Percentiles rank a stretch among this genome's conserved stretches.
These are phyloP conservation scores for Falco biarmicus DNA, from an alignment of 2,797 vertebrate species.

Conservation along the genomic window DNA sequence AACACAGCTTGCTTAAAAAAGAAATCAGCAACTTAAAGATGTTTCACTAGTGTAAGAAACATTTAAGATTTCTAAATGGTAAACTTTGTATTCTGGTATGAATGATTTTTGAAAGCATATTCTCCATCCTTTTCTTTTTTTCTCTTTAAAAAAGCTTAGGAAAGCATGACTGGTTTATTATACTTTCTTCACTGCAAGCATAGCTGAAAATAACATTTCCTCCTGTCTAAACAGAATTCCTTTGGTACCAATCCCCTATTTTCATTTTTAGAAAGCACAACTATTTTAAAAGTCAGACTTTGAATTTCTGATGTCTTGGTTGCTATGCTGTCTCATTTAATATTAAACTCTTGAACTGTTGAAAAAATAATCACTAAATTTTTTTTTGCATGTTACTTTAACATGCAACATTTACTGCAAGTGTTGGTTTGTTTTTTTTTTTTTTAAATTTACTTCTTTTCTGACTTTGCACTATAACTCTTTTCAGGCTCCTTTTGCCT, in stretches of 20 bases:
- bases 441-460: background rate
- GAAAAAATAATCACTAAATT: background rate
- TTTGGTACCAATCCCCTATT: background rate
- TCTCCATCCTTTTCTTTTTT: background rate
- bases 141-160: slow-evolving; percentile 21
- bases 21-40: slow-evolving; percentile 39
- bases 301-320: background rate
- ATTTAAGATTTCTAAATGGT: slow-evolving; percentile 32
- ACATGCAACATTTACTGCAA: background rate
- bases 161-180: slow-evolving; percentile 42
- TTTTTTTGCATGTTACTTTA: background rate
- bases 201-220: slow-evolving; percentile 22
- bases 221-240: slow-evolving; percentile 36
- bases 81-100: slow-evolving; percentile 39
- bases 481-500: background rate
- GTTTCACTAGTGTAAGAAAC: slow-evolving; percentile 43
- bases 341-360: background rate
- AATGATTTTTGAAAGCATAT: slow-evolving; percentile 39
- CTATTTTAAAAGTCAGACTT: slow-evolving; percentile 11
- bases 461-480: background rate
- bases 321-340: background rate
- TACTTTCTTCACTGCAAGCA: slow-evolving; percentile 18
- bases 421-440: background rate
- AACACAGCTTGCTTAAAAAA: slow-evolving; percentile 21
- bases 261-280: slow-evolving; percentile 13